Evolutionary conservation across 1,140 invertebrate genomes (phyloP).

Genomic region (Cotesia chilonis): DNA sequence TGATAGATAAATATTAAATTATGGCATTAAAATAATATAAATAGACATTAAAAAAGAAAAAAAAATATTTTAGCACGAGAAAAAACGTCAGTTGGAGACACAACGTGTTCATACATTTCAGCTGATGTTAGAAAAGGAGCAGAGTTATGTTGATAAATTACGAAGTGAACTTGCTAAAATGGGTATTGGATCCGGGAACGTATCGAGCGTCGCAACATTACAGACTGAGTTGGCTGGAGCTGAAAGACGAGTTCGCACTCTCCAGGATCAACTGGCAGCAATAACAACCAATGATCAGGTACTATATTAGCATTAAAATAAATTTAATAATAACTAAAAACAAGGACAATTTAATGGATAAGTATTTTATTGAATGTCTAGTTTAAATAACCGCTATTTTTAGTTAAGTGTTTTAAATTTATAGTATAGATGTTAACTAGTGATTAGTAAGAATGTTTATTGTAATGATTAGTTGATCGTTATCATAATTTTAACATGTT

Average conservation of each 20-base stretch:
- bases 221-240: constrained; percentile 69
- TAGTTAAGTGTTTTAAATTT: too few species aligned
- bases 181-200: constrained; percentile 60
- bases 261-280: constrained; percentile 70
- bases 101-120: constrained; percentile 79
- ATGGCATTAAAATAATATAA: background rate
- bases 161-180: constrained; percentile 70
- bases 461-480: too few species aligned
- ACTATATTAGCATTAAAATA: constrained; percentile 8
- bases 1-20: background rate
- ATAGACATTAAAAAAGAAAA: background rate
- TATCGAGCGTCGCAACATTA: constrained; percentile 58
- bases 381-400: too few species aligned
- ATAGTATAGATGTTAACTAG: too few species aligned
- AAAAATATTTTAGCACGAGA: constrained; percentile 72
- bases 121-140: constrained; percentile 83
- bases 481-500: too few species aligned
- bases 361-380: background rate
- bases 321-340: background rate
- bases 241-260: constrained; percentile 70
- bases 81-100: constrained; percentile 78
- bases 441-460: too few species aligned
- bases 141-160: constrained; percentile 77
- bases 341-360: background rate
- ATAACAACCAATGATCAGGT: constrained; percentile 61